Evolutionary conservation across 2,797 vertebrate species (phyloP), one percentile per base, ranked within the genome.

Genomic region (Bucorvus abyssinicus): DNA sequence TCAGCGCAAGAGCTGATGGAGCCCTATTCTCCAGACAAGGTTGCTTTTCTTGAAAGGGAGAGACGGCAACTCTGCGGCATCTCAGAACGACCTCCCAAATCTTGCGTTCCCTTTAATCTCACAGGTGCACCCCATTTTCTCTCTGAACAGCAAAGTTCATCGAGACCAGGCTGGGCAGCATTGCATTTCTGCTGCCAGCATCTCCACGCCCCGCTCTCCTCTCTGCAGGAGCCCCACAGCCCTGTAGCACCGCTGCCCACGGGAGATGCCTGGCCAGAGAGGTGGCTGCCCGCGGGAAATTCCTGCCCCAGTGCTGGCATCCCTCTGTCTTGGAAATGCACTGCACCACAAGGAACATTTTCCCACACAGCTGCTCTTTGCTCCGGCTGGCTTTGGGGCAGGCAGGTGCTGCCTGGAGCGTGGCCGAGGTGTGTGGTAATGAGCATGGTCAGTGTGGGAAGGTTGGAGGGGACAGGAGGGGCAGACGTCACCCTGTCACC

Each of bases 261-360:
- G 38, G 14, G 20, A 42, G 29, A 20, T 68, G 23, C 14, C 36
- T 3, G 1, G 13, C 4, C 6, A 52, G 61, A 11, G 10, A 68
- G 19, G 40, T 42, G 26, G 6, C n/a, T 68, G 49, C 53, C 45
- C 0, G 0, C 0, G 0, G 0, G 45, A 64, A 47, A 78, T 40
- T 70, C 44, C 17, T 50, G 18, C 12, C 32, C 18, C 7, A 2
- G 7, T 47, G 14, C 56, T 89, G 86, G 32, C n/a, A 38, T 59
- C 18, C 9, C 16, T 34, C 26, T n/a, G 20, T 9, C 30, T 34
- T 21, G 29, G 47, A 65, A 80, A 77, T 23, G 3, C 44, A 27
- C 13, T 49, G 30, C 36, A 24, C 1, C 2, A 73, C 22, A 27
- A 78, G 22, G 53, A 56, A 20, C 30, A 40, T 14, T 81, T 88